Conservation (phyloP, 2,113 vertebrate genomes). For the Arvicanthis niloticus region DNA sequence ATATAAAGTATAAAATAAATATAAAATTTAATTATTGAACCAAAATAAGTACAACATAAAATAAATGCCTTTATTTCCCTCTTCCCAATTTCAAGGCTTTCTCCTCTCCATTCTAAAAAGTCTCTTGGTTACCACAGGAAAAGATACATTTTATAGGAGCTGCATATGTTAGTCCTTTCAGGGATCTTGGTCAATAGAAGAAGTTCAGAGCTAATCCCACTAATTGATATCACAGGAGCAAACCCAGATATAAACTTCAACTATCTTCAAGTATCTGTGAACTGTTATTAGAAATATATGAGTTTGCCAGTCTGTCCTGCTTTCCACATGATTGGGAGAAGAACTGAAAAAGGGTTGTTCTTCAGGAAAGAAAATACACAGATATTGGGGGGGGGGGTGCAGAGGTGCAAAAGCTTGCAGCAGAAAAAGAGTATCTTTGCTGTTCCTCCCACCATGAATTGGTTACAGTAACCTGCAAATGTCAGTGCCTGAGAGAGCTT, state of each 20-base stretch:
- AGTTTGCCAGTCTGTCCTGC: background rate
- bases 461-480: accelerated
- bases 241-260: background rate
- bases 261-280: background rate
- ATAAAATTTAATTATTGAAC: background rate
- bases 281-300: background rate
- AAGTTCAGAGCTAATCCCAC: background rate
- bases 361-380: background rate
- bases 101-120: background rate
- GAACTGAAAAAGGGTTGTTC: background rate
- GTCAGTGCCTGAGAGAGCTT: background rate
- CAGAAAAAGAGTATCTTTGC: background rate
- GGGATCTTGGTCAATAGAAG: background rate
- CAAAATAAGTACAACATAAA: background rate
- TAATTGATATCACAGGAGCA: background rate
- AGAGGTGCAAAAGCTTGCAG: background rate
- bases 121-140: background rate
- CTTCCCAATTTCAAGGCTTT: background rate
- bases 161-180: background rate
- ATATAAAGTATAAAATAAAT: background rate
- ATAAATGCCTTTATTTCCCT: background rate
- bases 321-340: background rate
- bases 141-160: background rate
- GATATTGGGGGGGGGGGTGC: background rate
- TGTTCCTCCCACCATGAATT: accelerated